phyloP scores from a whole-genome alignment of 2,113 vertebrate genomes.

The Gnathonemus echidnorhynchus region DNA sequence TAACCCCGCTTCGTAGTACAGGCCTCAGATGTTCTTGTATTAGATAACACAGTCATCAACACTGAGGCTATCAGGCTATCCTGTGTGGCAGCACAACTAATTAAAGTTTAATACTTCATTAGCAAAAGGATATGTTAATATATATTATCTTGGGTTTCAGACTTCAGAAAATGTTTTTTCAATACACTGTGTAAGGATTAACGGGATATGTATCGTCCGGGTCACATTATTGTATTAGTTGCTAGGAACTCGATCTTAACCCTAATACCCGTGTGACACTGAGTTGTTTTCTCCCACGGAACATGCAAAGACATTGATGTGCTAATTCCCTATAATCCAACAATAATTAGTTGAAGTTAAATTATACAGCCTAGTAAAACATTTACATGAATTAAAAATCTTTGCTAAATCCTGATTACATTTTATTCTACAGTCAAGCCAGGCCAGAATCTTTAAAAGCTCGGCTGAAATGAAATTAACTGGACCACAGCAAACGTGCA shows the following conservation, averaged over 20 bases:
- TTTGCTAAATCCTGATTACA: neutral
- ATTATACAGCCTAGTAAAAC: neutral
- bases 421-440: too few species aligned
- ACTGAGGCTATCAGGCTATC: constrained; percentile 43
- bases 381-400: neutral
- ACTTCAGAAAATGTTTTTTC: neutral
- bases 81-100: constrained; percentile 31
- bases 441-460: too few species aligned
- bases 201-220: neutral
- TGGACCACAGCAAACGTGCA: too few species aligned
- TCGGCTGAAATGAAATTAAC: too few species aligned
- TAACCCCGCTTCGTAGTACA: too few species aligned
- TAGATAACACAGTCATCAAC: neutral
- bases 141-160: neutral
- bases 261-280: neutral
- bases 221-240: neutral
- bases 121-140: neutral
- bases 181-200: neutral
- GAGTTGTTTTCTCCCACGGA: neutral
- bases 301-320: neutral
- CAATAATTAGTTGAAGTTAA: neutral
- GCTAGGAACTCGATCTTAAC: neutral
- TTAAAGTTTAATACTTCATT: neutral
- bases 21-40: neutral
- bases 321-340: neutral